Evolutionary conservation across 1,140 invertebrate species (phyloP).

Genomic region (Microplitis demolitor): DNA sequence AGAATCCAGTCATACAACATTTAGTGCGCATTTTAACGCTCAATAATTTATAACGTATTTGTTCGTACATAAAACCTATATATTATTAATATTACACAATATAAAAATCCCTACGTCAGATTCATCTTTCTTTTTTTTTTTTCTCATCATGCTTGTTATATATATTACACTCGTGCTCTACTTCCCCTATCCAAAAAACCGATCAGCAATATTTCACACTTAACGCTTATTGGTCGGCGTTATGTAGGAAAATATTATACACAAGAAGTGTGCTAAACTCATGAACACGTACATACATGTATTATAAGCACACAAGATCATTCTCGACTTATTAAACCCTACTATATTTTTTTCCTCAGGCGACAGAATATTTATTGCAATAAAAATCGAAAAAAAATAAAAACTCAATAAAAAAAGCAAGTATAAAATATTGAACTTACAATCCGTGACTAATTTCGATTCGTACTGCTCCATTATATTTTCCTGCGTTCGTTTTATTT

Average conservation of each 20-base stretch:
- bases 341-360: neutral
- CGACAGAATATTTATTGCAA: neutral
- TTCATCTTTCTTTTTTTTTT: neutral
- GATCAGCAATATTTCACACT: conserved; percentile 52
- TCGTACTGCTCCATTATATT: too few relatives aligned
- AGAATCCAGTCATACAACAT: too few relatives aligned
- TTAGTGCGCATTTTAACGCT: too few relatives aligned
- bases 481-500: neutral
- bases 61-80: neutral
- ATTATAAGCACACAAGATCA: neutral
- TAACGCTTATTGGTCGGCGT: conserved; percentile 48
- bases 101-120: conserved; percentile 24
- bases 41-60: too few relatives aligned
- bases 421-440: too few relatives aligned
- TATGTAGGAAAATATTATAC: conserved; percentile 28
- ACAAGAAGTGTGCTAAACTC: conserved; percentile 11
- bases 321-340: conserved; percentile 5
- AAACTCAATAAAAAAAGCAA: neutral
- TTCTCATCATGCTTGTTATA: conserved; percentile 23
- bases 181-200: conserved; percentile 34
- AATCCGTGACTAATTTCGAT: neutral
- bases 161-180: conserved; percentile 17
- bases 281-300: neutral
- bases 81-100: conserved; percentile 18
- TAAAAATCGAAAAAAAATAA: neutral